phyloP scores from a whole-genome alignment of 2,888 invertebrate genomes.

The Seira sanloemensis region DNA sequence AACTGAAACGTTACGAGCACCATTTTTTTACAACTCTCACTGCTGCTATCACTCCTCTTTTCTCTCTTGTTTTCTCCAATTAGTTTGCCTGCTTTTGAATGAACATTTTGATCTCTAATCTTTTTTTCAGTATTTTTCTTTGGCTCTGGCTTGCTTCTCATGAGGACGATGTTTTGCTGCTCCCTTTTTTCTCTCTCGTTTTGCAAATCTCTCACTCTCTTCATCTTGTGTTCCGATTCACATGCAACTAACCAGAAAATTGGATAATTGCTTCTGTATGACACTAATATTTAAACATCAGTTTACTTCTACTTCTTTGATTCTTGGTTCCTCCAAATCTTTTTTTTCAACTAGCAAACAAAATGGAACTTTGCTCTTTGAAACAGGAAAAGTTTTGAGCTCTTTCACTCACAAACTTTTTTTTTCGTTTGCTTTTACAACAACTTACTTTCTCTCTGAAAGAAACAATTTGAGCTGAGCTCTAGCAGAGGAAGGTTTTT shows the following conservation, averaged over 20 bases:
- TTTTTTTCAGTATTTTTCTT: neutral
- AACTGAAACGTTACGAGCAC: neutral
- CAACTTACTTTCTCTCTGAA: constrained; percentile 36
- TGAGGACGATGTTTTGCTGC: neutral
- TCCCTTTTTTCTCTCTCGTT: neutral
- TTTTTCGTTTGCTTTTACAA: neutral
- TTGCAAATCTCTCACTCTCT: neutral
- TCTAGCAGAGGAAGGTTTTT: too few species aligned
- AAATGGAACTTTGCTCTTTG: neutral
- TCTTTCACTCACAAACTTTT: neutral
- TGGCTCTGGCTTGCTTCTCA: constrained; percentile 8
- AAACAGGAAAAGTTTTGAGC: neutral
- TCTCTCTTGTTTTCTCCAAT: constrained; percentile 29
- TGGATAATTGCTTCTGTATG: constrained; percentile 70
- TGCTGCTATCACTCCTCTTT: constrained; percentile 8
- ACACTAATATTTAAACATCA: constrained; percentile 59
- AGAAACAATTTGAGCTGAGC: too few species aligned
- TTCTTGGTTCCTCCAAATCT: constrained; percentile 1
- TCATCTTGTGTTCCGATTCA: constrained; percentile 62
- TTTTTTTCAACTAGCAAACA: neutral
- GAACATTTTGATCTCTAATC: constrained; percentile 31
- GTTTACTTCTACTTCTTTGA: constrained; percentile 30
- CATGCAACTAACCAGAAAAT: constrained; percentile 70
- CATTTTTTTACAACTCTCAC: constrained; percentile 14
- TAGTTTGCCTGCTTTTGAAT: constrained; percentile 16